These are phyloP conservation scores for Artemisiospiza belli DNA, from an alignment of 2,113 vertebrate genomes.

Conservation along the genomic window DNA sequence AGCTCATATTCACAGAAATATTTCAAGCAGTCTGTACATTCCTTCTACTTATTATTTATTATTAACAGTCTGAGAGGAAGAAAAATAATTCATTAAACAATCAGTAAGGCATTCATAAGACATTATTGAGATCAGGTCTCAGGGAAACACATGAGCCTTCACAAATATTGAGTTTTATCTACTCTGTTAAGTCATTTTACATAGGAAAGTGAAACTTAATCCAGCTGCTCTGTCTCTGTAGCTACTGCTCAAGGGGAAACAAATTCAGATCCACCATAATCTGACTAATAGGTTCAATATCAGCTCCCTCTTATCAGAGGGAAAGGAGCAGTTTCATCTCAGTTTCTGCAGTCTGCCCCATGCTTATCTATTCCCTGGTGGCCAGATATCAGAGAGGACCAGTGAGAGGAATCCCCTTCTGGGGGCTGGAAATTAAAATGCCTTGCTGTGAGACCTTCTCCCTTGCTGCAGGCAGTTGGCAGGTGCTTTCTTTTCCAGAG, in stretches of 20 bases:
- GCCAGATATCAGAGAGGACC: background rate
- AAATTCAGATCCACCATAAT: slow-evolving; percentile 45
- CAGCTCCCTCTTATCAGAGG: slow-evolving; percentile 3
- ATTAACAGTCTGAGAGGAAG: slow-evolving; percentile 40
- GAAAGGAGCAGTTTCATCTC: slow-evolving; percentile 35
- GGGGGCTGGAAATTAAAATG: background rate
- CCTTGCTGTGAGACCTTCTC: background rate
- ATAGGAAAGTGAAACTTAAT: slow-evolving; percentile 54
- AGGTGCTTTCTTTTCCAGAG: background rate
- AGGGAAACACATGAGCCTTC: slow-evolving; percentile 45
- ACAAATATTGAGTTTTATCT: slow-evolving; percentile 62
- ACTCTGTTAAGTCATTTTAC: slow-evolving; percentile 59
- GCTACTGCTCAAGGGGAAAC: slow-evolving; percentile 40
- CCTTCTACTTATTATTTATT: slow-evolving; percentile 32
- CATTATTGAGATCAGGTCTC: slow-evolving; percentile 48
- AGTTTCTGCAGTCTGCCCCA: background rate
- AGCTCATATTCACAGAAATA: slow-evolving; percentile 3
- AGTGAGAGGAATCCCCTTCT: background rate
- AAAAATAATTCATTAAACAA: slow-evolving; percentile 64
- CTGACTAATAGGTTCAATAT: slow-evolving; percentile 54
- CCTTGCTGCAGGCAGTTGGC: background rate
- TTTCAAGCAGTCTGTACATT: slow-evolving; percentile 13
- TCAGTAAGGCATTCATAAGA: slow-evolving; percentile 48
- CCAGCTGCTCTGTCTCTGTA: slow-evolving; percentile 25
- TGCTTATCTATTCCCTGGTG: slow-evolving; percentile 1